Base-by-base conservation (phyloP, 1,140 invertebrate species). In the Drosophila pandora region DNA sequence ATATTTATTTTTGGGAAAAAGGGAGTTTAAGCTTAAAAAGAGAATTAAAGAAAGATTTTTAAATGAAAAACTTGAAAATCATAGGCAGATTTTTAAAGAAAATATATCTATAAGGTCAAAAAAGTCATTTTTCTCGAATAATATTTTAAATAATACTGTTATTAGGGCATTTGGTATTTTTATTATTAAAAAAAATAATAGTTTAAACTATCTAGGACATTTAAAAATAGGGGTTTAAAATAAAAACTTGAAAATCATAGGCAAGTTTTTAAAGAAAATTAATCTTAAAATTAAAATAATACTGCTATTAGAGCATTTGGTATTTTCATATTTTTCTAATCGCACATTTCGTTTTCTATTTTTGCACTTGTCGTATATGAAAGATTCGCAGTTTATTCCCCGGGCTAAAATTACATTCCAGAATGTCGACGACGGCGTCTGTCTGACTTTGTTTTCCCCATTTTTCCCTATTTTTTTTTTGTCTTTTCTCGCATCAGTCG, bases 381-480 rank as follows among this genome's bases (percentile, higher is more conserved):
- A 84, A 73, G 71, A 84, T 83, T 83, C 48, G 58, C 76, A 78
- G 68, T 72, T 81, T 77, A 72, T 61, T 57, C 76, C 77, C 73
- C 59, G 52, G 56, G 72, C 81, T 84, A 84, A 84, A 84, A 84
- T 84, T 85, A 87, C 80, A 84, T 84, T 84, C 67, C 77, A 73
- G 83, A 85, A 76, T 85, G 80, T 84, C 73, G 78, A 68, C 72
- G 67, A 78, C 52, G 74, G 60, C 75, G 68, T 72, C 75, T 67
- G 62, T 65, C 76, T 67, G 76, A 65, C 56, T 58, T 79, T 73
- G 41, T 56, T 73, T 45, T 56, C 45, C 43, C 57, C 53, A 64
- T 74, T 52, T 67, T 47, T 70, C 56, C 48, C 69, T 54, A 1
- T 7, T 4, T 5, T 28, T 28, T 28, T 28, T 28, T 28, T 28